Evolutionary conservation across 1,140 invertebrate species (phyloP).

Genomic region (Chelonus insularis): DNA sequence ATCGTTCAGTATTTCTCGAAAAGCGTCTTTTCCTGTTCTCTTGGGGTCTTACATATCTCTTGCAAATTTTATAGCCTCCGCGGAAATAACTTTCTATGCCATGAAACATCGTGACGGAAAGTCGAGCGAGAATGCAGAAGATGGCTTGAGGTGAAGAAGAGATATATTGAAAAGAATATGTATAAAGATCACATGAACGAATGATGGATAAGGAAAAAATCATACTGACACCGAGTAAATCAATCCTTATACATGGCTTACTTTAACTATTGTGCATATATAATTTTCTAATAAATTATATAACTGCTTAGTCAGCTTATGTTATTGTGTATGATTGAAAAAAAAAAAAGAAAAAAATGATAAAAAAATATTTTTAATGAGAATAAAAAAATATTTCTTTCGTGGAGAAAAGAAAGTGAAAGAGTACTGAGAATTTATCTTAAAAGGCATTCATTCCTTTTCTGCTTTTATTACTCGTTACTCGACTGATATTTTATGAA

Average conservation of each 20-base stretch:
- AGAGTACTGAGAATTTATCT: too few species aligned
- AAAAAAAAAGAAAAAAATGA: not conserved
- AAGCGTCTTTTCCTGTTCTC: not conserved
- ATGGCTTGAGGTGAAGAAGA: conserved; percentile 12
- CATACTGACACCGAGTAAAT: too few species aligned
- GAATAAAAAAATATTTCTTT: too few species aligned
- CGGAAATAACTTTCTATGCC: conserved; percentile 27
- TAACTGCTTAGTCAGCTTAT: not conserved
- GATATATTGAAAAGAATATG: not conserved
- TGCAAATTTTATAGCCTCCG: conserved; percentile 8
- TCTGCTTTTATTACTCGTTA: too few species aligned
- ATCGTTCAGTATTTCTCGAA: conserved; percentile 4
- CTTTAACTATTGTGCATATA: not conserved
- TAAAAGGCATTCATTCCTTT: too few species aligned
- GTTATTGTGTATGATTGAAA: not conserved
- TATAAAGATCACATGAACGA: too few species aligned
- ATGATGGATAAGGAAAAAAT: too few species aligned
- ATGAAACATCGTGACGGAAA: conserved; percentile 23
- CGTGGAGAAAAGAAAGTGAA: too few species aligned
- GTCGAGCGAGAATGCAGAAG: conserved; percentile 17
- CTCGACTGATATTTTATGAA: too few species aligned
- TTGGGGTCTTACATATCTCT: not conserved
- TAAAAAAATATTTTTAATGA: not conserved
- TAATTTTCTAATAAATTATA: not conserved
- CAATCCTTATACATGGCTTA: too few species aligned